Evolutionary conservation across 1,140 invertebrate species (phyloP), one percentile per base, ranked within the genome.

Genomic region (Drosophila willistoni): DNA sequence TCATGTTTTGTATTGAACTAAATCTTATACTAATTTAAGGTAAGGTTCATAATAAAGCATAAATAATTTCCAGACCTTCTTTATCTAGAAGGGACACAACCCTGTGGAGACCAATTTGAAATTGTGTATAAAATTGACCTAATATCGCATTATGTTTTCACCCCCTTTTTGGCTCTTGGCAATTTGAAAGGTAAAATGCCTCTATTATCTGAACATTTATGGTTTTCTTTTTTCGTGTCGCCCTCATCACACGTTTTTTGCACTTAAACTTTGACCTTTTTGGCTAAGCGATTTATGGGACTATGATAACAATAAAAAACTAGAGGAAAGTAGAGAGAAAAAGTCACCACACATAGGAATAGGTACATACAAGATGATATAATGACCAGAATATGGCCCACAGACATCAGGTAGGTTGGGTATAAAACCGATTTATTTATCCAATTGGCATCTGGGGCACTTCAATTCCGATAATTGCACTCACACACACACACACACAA

Each of bases 381-480:
- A 76, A 76, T 76, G 65, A 56, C 60, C 22, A 72, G 57, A 57
- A 39, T 54, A 65, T 51, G 44, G 29, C 29, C n/a, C 44, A 51
- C 17, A 51, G 44, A 22, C 17, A 17, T n/a, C 44, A 51, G 44
- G 44, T 51, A 51, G 44, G 44, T 51, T 19, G 51, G 39, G 64
- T 68, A 62, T 14, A 63, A 44, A 63, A 39, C 41, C 54, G 42
- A 76, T 76, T 76, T 76, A 76, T 76, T 17, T 73, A 68, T 12
- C 65, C 44, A 51, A 51, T 51, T 51, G 73, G 65, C 74, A 77
- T 57, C 74, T 77, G 73, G 73, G 74, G 61, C 75, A 77, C 74
- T 77, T 77, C 75, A 77, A 77, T 87, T 89, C 83, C 84, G 67
- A 87, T 87, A 87, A 87, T 87, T 89, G 84, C 84, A 69, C 39